Conservation (phyloP, 2,888 invertebrate species). For the Protula sp. region DNA sequence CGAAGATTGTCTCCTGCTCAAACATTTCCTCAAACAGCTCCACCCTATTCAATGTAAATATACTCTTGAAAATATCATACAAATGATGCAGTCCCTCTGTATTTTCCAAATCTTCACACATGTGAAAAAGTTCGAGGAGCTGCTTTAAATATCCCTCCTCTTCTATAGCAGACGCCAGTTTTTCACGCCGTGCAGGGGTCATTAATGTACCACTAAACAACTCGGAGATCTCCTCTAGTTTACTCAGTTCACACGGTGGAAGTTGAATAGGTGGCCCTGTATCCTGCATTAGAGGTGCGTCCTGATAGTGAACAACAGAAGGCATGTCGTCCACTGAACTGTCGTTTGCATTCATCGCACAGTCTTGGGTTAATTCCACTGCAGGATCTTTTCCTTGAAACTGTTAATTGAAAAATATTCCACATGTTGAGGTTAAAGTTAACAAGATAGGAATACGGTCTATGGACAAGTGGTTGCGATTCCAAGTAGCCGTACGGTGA, state of each 20-base stretch:
- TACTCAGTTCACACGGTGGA: constrained; percentile 88
- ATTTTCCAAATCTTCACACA: constrained; percentile 95
- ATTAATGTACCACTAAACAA: constrained; percentile 60
- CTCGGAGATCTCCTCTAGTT: constrained; percentile 91
- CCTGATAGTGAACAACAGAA: constrained; percentile 87
- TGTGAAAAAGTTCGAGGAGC: constrained; percentile 86
- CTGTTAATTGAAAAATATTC: constrained; percentile 55
- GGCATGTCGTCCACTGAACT: constrained; percentile 12
- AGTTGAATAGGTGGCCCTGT: constrained; percentile 89
- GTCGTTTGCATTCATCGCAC: constrained; percentile 48
- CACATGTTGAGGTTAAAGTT: too few relatives aligned
- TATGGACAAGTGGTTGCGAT: too few relatives aligned
- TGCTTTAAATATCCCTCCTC: constrained; percentile 86
- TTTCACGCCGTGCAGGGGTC: constrained; percentile 86
- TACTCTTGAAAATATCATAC: constrained; percentile 96
- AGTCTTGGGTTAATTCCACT: constrained; percentile 85
- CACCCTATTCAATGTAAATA: constrained; percentile 96
- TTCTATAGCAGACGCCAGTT: constrained; percentile 86
- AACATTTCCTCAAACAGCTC: constrained; percentile 96
- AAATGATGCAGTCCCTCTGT: constrained; percentile 81
- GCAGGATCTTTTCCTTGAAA: constrained; percentile 99
- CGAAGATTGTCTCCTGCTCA: constrained; percentile 89
- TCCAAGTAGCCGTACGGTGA: too few relatives aligned
- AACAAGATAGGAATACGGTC: too few relatives aligned
- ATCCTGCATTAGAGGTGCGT: constrained; percentile 67